phyloP scores from a whole-genome alignment of 2,888 invertebrate genomes.

The Sceliomorpha sp. region DNA sequence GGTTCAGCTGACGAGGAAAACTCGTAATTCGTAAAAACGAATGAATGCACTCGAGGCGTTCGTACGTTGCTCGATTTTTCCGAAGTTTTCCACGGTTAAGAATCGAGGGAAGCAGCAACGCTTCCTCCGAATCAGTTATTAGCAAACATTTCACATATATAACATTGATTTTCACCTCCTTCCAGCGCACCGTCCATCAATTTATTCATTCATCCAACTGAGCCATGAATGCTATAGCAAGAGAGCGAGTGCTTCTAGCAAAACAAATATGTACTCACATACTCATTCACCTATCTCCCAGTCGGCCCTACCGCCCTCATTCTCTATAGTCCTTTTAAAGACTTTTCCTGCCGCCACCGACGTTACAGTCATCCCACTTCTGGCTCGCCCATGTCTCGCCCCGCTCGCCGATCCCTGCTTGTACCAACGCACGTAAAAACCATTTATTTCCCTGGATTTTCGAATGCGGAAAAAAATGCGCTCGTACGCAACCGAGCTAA shows the following conservation, averaged over 20 bases:
- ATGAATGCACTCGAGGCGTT: no score
- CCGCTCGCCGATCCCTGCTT: constrained; percentile 25
- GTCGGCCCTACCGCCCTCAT: constrained; percentile 65
- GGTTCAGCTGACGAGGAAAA: no score
- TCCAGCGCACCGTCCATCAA: constrained; percentile 60
- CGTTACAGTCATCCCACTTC: constrained; percentile 56
- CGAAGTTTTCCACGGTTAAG: no score
- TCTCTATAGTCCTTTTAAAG: constrained; percentile 73
- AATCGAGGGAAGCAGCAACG: background rate
- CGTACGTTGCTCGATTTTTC: no score
- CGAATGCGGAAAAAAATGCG: constrained; percentile 41
- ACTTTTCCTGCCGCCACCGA: constrained; percentile 69
- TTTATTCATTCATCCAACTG: constrained; percentile 68
- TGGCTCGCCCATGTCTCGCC: constrained; percentile 45
- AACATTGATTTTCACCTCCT: constrained; percentile 61
- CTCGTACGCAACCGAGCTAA: constrained; percentile 13
- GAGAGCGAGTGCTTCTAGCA: constrained; percentile 77
- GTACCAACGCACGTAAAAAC: constrained; percentile 49
- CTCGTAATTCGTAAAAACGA: no score
- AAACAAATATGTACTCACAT: constrained; percentile 80
- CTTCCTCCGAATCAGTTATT: constrained; percentile 29
- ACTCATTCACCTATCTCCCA: constrained; percentile 78
- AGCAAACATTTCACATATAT: constrained; percentile 40
- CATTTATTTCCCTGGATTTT: constrained; percentile 32
- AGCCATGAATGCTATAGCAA: constrained; percentile 61